Evolutionary conservation across 2,888 invertebrate genomes (phyloP), one percentile per base, ranked within the genome.

Genomic region (Dyspetes luteomarginatus): DNA sequence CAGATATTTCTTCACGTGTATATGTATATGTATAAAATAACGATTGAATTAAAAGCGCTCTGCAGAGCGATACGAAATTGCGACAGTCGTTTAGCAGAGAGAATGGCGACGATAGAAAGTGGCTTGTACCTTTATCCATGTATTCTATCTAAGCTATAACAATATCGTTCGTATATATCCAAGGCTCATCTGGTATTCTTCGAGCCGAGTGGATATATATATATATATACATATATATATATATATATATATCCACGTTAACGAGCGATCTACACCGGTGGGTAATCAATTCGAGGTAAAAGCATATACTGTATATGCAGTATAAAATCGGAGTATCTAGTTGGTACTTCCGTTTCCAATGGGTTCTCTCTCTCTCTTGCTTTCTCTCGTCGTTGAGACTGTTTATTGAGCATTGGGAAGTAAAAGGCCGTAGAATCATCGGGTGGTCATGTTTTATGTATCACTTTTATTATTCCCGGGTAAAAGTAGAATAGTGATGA

Each of bases 401-500:
- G 17, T 36, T 12, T 28, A n/a, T 45, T 26, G 56, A 56, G 43
- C 3, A 69, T 58, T 56, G 4, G n/a, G n/a, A 19, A 45, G 58
- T 52, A 19, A 65, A 28, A 78, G 72, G 58, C 72, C 65, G 60
- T 17, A 60, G 60, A 15, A 64, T 41, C 17, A 22, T 48, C 24
- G 52, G 36, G 41, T 19, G 9, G 22, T 62, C 36, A 73, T 72
- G 72, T 78, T 73, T 73, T 73, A 78, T 78, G 60, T 67, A 73
- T 73, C 67, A 67, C 43, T 78, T 73, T 78, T 78, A 62, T 78
- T 72, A 78, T 78, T 55, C 72, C 30, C 2, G n/a, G 45, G 30
- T 60, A 65, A 67, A 60, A 67, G 64, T 48, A 15, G 17, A 60
- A 50, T 22, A 5, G 3, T 15, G 9, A 5, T 50, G 73, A 52